Percentiles rank a stretch among this genome's conserved stretches.
Evolutionary conservation across 2,888 invertebrate species (phyloP).

Genomic region (Caenorhabditis sp.): DNA sequence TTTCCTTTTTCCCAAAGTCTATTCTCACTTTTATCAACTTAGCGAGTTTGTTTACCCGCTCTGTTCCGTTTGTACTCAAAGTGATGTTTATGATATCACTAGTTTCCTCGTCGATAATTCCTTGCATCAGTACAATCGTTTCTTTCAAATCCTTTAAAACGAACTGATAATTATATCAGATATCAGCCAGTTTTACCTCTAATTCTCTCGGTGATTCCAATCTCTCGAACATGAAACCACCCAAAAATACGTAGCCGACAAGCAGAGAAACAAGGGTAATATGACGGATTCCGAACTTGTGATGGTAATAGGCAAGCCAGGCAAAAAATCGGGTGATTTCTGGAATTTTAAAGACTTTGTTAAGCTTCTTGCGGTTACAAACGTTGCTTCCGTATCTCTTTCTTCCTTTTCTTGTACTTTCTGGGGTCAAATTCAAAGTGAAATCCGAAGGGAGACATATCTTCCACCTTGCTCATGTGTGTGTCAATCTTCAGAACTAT

Average conservation of each 20-base stretch:
- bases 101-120: constrained; percentile 57
- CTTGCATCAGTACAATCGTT: constrained; percentile 59
- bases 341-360: constrained; percentile 19
- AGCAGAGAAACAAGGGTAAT: constrained; percentile 63
- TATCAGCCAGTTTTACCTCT: constrained; percentile 26
- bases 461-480: constrained; percentile 58
- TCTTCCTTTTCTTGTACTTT: constrained; percentile 59
- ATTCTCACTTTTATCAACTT: constrained; percentile 57
- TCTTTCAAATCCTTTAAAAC: constrained; percentile 54
- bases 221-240: constrained; percentile 67
- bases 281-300: constrained; percentile 71
- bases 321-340: constrained; percentile 66
- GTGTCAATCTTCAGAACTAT: constrained; percentile 67
- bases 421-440: constrained; percentile 69
- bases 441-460: constrained; percentile 67
- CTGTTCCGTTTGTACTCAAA: constrained; percentile 52
- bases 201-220: constrained; percentile 66
- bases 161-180: neutral
- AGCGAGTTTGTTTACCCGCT: constrained; percentile 42
- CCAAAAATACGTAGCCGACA: constrained; percentile 63
- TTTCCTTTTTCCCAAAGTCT: neutral
- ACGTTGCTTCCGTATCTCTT: constrained; percentile 58
- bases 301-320: constrained; percentile 69
- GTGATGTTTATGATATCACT: constrained; percentile 56
- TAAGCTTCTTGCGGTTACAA: neutral